A percentile compares a stretch with the other conserved stretches of the same genome.
Evolutionary conservation across 1,140 invertebrate genomes (phyloP).

Genomic region (Yoshiicerus persimilis): DNA sequence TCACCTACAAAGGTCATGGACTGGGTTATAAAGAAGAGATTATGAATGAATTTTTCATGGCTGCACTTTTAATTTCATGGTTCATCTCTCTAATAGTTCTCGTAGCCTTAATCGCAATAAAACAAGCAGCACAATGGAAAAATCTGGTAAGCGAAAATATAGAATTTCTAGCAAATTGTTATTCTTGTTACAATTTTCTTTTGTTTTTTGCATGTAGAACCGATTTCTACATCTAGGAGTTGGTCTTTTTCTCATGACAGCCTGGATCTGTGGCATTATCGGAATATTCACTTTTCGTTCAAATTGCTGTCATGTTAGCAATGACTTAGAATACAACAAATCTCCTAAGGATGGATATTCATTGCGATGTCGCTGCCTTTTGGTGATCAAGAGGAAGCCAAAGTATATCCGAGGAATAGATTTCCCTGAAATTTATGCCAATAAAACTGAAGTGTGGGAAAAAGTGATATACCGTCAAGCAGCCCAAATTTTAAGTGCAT

Average conservation of each 20-base stretch:
- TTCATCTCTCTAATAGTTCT: not conserved
- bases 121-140: not conserved
- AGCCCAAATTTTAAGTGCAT: not conserved
- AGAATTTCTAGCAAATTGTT: not conserved
- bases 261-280: not conserved
- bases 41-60: not conserved
- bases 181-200: not conserved
- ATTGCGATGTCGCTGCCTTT: not conserved
- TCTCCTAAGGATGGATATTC: not conserved
- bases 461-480: not conserved
- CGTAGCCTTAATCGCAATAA: not conserved
- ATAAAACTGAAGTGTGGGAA: not conserved
- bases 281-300: not conserved
- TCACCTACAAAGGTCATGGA: not conserved
- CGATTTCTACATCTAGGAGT: not conserved
- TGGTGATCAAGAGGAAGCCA: not conserved
- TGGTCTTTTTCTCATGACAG: not conserved
- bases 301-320: not conserved
- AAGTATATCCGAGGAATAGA: not conserved
- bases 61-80: not conserved
- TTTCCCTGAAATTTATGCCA: not conserved
- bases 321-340: not conserved
- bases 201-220: not conserved
- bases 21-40: not conserved
- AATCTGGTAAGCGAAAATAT: not conserved